A percentile compares a stretch with the other conserved stretches of the same genome.
These are phyloP conservation scores for Drosophila lacicola DNA, from an alignment of 2,888 invertebrate species.

Conservation along the genomic window DNA sequence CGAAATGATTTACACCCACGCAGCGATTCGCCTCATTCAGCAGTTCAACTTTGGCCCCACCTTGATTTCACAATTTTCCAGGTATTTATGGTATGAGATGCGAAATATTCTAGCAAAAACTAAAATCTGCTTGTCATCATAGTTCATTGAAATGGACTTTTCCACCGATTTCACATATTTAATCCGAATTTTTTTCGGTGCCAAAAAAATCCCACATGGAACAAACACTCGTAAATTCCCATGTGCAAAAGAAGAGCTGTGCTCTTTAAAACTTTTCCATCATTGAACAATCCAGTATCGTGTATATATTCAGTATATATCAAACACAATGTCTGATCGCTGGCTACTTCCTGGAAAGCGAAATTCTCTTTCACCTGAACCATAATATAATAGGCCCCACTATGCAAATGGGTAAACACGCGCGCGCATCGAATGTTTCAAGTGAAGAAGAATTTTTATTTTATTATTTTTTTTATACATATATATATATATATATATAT, in stretches of 20 bases:
- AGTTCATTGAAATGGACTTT: constrained; percentile 52
- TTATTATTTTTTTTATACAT: constrained; percentile 1
- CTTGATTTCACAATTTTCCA: constrained; percentile 42
- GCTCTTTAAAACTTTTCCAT: constrained; percentile 61
- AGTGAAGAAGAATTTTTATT: constrained; percentile 54
- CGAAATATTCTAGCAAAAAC: not conserved
- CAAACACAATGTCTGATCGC: constrained; percentile 15
- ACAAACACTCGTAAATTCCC: constrained; percentile 51
- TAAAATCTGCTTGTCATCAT: constrained; percentile 58
- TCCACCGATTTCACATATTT: constrained; percentile 39
- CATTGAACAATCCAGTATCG: constrained; percentile 13
- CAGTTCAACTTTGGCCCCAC: constrained; percentile 12
- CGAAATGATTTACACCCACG: constrained; percentile 23
- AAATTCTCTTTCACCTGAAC: constrained; percentile 44
- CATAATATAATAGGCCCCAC: constrained; percentile 38
- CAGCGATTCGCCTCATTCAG: constrained; percentile 19
- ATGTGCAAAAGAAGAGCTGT: constrained; percentile 18
- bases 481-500: no score
- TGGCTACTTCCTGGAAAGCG: constrained; percentile 60
- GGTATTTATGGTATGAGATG: constrained; percentile 1
- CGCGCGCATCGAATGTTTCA: constrained; percentile 38
- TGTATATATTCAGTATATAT: not conserved
- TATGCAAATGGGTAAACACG: constrained; percentile 37
- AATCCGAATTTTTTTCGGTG: constrained; percentile 41
- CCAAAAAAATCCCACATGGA: constrained; percentile 38